Base-by-base conservation (phyloP, 2,797 vertebrate species). In the Molossus molossus region DNA sequence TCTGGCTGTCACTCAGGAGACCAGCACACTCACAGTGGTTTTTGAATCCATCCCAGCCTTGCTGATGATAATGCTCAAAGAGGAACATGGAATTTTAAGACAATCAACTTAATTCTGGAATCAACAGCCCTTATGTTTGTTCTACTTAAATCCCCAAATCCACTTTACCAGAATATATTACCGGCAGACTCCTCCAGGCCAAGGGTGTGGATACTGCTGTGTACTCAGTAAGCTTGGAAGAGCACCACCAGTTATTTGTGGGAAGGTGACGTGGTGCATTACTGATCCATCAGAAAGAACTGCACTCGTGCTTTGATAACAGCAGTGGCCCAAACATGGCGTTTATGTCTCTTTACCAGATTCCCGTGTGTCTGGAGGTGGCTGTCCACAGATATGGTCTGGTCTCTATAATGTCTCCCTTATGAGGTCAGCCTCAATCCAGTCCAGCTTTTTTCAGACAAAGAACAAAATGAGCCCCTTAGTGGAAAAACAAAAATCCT, bases 81-180 rank as follows among this genome's bases (percentile, higher is more conserved):
- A 62, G 37, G 27, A 91, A 69, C 69, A 69, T 62, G 18, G n/a
- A 55, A 73, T 93, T 91, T 72, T 83, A 91, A 87, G 40, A 40
- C n/a, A 53, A 80, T 84, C 9, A 15, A 40, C n/a, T 79, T 83
- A 60, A 87, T 88, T 91, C 21, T 91, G 50, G 50, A 53, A 65
- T 40, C 83, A 79, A 55, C 6, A 73, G 25, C 2, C 45, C 10
- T 83, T 50, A 21, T 6, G 13, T 80, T 90, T 84, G 6, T 72
- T 87, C 48, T 60, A 29, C 25, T 88, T 80, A 73, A 91, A 62
- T 69, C 37, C 29, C 27, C 23, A 87, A 33, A 14, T 83, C 58
- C 8, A 3, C 14, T 60, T 65, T 60, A 67, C 27, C 50, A 23
- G 65, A 57, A 88, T 40, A 60, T 21, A 62, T 73, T 84, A 58